Evolutionary conservation across 1,140 invertebrate species (phyloP).

Genomic region (Platorchestia sp.): DNA sequence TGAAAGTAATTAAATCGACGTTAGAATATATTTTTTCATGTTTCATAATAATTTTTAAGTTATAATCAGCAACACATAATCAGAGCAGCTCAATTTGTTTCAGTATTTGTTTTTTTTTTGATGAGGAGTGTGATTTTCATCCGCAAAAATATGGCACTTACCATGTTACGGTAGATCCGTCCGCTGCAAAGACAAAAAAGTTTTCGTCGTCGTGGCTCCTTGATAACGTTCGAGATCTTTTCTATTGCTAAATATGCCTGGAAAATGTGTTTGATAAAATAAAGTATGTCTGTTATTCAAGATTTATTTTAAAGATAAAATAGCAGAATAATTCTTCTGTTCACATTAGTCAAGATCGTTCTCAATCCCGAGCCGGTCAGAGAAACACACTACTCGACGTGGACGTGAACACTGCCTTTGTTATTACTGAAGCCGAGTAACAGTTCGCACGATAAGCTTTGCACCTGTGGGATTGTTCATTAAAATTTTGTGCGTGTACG

Average conservation of each 20-base stretch:
- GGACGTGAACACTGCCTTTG: slow-evolving; percentile 13
- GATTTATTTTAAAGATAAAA: neutral
- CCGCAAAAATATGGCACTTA: slow-evolving; percentile 9
- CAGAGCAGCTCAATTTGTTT: neutral
- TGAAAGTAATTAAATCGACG: neutral
- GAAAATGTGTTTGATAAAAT: neutral
- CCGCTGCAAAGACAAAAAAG: neutral
- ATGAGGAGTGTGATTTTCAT: neutral
- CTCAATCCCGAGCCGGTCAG: neutral
- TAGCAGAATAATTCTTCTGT: neutral
- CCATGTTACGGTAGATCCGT: slow-evolving; percentile 7
- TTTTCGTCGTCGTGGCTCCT: slow-evolving; percentile 8
- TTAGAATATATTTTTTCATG: neutral
- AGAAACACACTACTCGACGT: slow-evolving; percentile 1
- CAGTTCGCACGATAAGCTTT: neutral
- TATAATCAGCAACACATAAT: neutral
- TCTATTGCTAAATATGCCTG: neutral
- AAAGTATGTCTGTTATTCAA: neutral
- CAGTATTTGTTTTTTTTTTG: neutral
- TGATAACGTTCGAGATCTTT: neutral
- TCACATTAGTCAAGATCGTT: neutral
- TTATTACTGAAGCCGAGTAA: neutral
- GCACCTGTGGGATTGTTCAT: neutral
- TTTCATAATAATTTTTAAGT: neutral
- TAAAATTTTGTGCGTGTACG: neutral